Percentiles rank a stretch among this genome's conserved stretches.
phyloP scores from a whole-genome alignment of 2,888 invertebrate genomes.

The Lithosia quadra region DNA sequence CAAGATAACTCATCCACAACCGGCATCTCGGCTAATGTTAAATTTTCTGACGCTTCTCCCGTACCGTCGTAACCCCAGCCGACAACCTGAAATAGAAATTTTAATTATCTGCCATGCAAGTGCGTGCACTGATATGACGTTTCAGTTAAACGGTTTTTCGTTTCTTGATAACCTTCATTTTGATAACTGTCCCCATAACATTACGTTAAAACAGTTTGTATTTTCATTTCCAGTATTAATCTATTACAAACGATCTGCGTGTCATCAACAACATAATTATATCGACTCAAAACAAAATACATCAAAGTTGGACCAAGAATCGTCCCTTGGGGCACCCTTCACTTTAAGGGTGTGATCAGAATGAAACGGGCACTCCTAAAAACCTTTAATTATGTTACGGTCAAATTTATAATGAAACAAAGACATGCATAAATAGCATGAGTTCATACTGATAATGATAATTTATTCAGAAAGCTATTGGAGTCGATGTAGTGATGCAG shows the following conservation, averaged over 20 bases:
- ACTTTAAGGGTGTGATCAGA: too few relatives aligned
- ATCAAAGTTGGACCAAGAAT: neutral
- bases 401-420: too few relatives aligned
- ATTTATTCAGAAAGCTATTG: too few relatives aligned
- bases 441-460: too few relatives aligned
- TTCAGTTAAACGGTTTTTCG: neutral
- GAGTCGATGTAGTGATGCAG: too few relatives aligned
- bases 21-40: conserved; percentile 87
- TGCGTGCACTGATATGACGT: neutral
- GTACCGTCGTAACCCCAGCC: conserved; percentile 88
- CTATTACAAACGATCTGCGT: neutral
- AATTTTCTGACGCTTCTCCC: conserved; percentile 85
- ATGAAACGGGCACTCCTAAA: too few relatives aligned
- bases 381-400: too few relatives aligned
- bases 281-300: neutral
- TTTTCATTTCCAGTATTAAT: neutral
- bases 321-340: neutral
- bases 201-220: neutral
- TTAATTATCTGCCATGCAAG: neutral
- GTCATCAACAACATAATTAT: neutral
- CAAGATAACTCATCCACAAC: conserved; percentile 87
- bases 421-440: too few relatives aligned
- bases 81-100: conserved; percentile 72
- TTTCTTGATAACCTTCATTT: neutral
- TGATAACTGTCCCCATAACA: neutral